Evolutionary conservation across 2,113 vertebrate genomes (phyloP).

Genomic region (Barnardius zonarius): DNA sequence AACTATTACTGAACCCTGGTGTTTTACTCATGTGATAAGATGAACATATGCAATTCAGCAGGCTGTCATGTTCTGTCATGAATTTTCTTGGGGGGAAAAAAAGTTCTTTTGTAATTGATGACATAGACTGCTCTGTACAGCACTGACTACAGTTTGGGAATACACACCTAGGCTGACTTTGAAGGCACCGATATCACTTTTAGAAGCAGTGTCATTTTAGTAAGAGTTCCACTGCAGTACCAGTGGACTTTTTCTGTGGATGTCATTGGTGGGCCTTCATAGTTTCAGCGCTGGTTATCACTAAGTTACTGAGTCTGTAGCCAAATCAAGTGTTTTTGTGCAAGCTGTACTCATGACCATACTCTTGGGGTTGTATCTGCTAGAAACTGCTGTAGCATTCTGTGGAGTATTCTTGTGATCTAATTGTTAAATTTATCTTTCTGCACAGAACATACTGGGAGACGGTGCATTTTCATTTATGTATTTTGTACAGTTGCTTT

Average conservation of each 20-base stretch:
- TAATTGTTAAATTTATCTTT: not conserved
- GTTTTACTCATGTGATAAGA: not conserved
- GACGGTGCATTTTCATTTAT: not conserved
- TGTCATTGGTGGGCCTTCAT: not conserved
- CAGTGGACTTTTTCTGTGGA: not conserved
- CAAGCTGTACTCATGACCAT: not conserved
- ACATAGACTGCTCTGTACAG: not conserved
- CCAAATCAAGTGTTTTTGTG: not conserved
- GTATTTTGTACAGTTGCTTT: not conserved
- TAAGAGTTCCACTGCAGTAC: not conserved
- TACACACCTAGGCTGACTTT: not conserved
- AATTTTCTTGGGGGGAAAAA: not conserved
- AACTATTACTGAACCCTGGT: not conserved
- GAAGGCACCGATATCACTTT: not conserved
- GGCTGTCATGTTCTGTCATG: not conserved
- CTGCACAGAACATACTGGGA: not conserved
- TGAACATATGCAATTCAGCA: not conserved
- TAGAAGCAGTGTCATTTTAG: not conserved
- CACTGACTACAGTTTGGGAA: not conserved
- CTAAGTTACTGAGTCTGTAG: not conserved
- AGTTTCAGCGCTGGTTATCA: not conserved
- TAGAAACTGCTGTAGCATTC: not conserved
- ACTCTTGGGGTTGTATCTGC: not conserved
- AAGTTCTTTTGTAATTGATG: not conserved
- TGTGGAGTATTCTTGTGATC: not conserved